phyloP scores from a whole-genome alignment of 2,797 vertebrate species.

The Lacerta viridis region DNA sequence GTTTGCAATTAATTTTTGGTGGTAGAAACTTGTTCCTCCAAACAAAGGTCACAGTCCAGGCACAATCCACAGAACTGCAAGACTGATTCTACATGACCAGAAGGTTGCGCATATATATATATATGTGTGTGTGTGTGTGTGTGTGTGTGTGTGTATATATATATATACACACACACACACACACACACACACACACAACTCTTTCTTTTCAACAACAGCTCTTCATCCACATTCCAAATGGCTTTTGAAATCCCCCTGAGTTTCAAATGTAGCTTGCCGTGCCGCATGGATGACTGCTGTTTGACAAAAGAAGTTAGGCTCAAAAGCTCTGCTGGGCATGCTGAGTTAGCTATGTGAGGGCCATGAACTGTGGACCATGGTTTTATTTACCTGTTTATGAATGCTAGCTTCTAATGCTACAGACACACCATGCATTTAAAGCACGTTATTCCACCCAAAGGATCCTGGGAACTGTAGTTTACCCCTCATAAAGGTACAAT shows the following conservation, averaged over 20 bases:
- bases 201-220: neutral
- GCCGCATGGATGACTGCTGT: neutral
- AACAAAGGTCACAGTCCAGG: neutral
- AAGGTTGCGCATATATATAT: neutral
- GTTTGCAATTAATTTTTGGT: neutral
- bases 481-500: too few species aligned
- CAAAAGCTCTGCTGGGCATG: neutral
- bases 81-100: neutral
- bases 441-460: too few species aligned
- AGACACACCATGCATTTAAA: too few species aligned
- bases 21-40: neutral
- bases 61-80: neutral
- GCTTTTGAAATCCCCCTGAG: conserved; percentile 8
- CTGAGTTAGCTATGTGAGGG: neutral
- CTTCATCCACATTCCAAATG: neutral
- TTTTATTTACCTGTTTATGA: conserved; percentile 15
- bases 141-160: too few species aligned
- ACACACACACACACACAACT: too few species aligned
- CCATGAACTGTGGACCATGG: neutral
- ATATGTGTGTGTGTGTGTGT: too few species aligned
- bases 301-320: neutral
- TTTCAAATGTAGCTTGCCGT: neutral
- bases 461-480: too few species aligned
- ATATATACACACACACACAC: too few species aligned
- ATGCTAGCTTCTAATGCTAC: neutral